Percentiles rank a stretch among this genome's conserved stretches.
Evolutionary conservation across 2,888 invertebrate species (phyloP).

Genomic region (Sisyra terminalis): DNA sequence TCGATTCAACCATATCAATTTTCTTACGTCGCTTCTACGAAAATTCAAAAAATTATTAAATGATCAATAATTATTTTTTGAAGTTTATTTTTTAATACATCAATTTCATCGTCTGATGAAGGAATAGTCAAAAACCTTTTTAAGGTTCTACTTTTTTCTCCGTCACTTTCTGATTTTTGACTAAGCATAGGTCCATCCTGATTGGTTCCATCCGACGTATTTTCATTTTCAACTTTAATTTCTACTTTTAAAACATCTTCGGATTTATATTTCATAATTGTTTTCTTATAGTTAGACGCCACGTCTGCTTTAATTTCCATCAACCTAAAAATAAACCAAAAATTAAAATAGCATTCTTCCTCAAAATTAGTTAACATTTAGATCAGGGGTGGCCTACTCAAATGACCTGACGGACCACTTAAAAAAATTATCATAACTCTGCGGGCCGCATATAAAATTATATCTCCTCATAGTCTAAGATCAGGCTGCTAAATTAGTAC

Average conservation of each 20-base stretch:
- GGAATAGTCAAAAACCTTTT: constrained; percentile 25
- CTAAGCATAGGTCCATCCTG: neutral
- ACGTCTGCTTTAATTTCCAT: constrained; percentile 34
- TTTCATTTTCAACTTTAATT: constrained; percentile 12
- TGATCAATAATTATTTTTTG: neutral
- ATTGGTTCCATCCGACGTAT: constrained; percentile 13
- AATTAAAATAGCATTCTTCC: too few species aligned
- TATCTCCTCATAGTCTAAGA: too few species aligned
- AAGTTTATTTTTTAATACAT: neutral
- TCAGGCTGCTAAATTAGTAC: too few species aligned
- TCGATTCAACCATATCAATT: constrained; percentile 25
- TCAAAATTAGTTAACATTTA: too few species aligned
- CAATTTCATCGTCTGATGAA: constrained; percentile 23
- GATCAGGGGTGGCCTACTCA: too few species aligned
- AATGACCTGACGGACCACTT: too few species aligned
- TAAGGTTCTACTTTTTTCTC: constrained; percentile 11
- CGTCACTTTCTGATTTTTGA: constrained; percentile 11
- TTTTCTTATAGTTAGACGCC: constrained; percentile 31
- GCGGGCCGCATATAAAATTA: too few species aligned
- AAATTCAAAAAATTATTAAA: constrained; percentile 1
- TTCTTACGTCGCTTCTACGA: constrained; percentile 1
- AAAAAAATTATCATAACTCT: too few species aligned
- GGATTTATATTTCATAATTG: constrained; percentile 19
- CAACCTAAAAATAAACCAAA: constrained; percentile 19
- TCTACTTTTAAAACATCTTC: constrained; percentile 12